Conservation (phyloP, 2,113 vertebrate genomes). For the Bos indicus region DNA sequence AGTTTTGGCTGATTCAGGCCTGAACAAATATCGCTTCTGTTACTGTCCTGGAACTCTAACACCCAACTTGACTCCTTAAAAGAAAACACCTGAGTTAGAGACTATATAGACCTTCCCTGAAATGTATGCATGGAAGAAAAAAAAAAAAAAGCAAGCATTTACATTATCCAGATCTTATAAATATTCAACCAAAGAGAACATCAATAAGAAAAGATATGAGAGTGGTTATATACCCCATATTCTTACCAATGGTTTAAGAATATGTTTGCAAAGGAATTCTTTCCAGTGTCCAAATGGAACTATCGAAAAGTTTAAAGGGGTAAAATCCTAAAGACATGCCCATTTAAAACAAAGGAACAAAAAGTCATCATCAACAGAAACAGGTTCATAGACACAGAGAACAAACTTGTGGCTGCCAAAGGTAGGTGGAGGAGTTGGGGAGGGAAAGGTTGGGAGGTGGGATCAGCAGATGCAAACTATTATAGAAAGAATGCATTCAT, state of each 20-base stretch:
- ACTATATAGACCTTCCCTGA: background rate
- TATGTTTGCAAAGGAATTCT: background rate
- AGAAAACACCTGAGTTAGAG: background rate
- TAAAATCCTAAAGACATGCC: background rate
- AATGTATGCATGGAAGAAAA: background rate
- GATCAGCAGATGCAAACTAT: background rate
- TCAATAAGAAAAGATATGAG: background rate
- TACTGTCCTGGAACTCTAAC: background rate
- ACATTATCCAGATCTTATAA: background rate
- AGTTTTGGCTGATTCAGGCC: background rate
- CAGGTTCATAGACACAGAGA: background rate
- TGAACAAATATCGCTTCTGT: background rate
- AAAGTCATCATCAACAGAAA: background rate
- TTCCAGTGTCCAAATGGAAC: background rate
- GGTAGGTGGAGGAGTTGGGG: background rate
- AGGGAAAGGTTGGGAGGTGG: background rate
- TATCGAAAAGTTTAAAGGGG: background rate
- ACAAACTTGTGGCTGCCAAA: background rate
- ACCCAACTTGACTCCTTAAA: background rate
- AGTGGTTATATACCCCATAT: background rate
- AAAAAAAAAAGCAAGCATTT: background rate
- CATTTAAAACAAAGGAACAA: background rate
- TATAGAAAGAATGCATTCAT: background rate
- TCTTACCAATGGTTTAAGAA: background rate
- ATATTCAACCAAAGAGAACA: background rate